Percentiles rank a stretch among this genome's conserved stretches.
phyloP scores from a whole-genome alignment of 2,113 vertebrate species.

The Thamnophis sirtalis region DNA sequence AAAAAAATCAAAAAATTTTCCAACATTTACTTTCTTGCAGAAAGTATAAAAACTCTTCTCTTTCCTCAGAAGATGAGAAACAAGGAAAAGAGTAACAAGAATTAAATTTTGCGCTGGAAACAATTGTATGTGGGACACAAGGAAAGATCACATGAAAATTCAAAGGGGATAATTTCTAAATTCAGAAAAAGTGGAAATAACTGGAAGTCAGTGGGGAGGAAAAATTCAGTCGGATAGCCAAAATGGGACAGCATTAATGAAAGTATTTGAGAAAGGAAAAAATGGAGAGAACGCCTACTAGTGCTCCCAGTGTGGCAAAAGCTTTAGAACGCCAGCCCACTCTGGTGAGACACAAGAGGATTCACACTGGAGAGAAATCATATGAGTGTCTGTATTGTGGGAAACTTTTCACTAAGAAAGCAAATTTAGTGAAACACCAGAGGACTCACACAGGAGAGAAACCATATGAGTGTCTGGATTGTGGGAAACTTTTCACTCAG shows the following conservation, averaged over 20 bases:
- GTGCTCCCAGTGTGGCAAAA: neutral
- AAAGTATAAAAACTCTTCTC: neutral
- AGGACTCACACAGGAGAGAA: too few relatives aligned
- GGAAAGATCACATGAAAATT: neutral
- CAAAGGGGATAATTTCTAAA: neutral
- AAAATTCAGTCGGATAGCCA: neutral
- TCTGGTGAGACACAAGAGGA: neutral
- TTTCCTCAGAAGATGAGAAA: neutral
- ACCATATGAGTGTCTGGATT: too few relatives aligned
- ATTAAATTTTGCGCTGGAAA: neutral
- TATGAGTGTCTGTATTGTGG: too few relatives aligned
- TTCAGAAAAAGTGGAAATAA: neutral
- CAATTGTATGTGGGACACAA: neutral
- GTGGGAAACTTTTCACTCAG: too few relatives aligned
- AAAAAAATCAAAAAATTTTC: neutral
- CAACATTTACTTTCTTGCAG: neutral
- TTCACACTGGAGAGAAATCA: too few relatives aligned
- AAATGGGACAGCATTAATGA: neutral
- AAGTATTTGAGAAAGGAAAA: neutral
- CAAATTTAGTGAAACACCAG: too few relatives aligned
- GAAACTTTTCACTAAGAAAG: too few relatives aligned
- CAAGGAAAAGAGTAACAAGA: neutral
- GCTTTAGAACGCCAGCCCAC: neutral
- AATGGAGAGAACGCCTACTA: neutral
- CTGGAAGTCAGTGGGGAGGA: neutral